Base-by-base conservation (phyloP, 2,113 vertebrate genomes). In the Mirounga angustirostris region DNA sequence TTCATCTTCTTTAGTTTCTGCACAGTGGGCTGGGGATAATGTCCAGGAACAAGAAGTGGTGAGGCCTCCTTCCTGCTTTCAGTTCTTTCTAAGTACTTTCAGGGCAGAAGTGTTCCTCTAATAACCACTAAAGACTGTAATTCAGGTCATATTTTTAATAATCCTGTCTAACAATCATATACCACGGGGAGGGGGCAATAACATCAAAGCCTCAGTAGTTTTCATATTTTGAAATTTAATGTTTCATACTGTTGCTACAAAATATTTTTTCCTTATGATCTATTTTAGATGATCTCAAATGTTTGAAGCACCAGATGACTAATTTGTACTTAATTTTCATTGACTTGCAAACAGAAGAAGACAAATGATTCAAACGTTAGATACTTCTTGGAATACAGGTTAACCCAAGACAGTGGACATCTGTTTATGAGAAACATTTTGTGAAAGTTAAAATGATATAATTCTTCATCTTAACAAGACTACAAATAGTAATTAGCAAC, bases 381-480 rank as follows among this genome's bases (percentile, higher is more conserved):
- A 96, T 92, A 94, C 74, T 96, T 97, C 88, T 97, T 97, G 96
- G 97, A 97, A 96, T 93, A 92, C 65, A 98, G 97, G 96, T 98
- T 98, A 98, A 98, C 90, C 81, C 92, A 98, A 98, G 96, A 93
- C 97, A 97, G 61, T 97, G 96, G 97, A 97, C 97, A 98, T 97
- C 97, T 98, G 96, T 98, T 98, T 98, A 96, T 97, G 89, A 96
- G 95, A 97, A 95, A 98, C 92, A 97, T 0, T 90, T 97, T 84
- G 86, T 93, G 97, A 98, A 97, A 97, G 79, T 79, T 93, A 97
- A 97, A 80, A 83, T 95, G 43, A 33, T 92, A 74, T 97, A 97
- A 98, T 98, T 87, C 96, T 98, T 98, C 93, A 98, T 98, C 65
- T 97, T 98, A 98, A 98, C 88, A 98, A 98, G 67, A 85, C 22